phyloP scores from a whole-genome alignment of 2,113 vertebrate species.

The Corydoras sp. region DNA sequence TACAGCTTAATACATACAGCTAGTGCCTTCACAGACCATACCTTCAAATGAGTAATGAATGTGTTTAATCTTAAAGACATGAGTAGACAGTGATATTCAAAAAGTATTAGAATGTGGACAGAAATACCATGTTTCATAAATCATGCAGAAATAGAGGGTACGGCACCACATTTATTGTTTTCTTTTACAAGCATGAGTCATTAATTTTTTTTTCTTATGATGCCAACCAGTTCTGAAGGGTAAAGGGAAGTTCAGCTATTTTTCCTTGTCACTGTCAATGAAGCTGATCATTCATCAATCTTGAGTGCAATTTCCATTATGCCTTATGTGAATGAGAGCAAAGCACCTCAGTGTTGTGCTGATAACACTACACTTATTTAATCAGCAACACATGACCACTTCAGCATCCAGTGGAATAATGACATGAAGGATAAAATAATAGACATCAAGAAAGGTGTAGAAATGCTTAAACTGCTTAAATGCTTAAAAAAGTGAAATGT shows the following conservation, averaged over 20 bases:
- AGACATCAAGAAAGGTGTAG: no score
- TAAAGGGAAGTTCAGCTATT: background rate
- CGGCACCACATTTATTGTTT: background rate
- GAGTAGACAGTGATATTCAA: no score
- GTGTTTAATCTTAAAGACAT: no score
- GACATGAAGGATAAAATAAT: background rate
- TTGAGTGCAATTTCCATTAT: background rate
- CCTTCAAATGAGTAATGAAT: no score
- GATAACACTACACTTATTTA: background rate
- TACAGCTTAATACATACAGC: no score
- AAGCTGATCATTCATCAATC: background rate
- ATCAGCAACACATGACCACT: background rate
- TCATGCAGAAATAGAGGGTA: no score
- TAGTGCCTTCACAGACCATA: no score
- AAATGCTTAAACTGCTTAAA: no score
- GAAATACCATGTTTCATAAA: no score
- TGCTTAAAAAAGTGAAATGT: no score
- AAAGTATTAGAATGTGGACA: no score
- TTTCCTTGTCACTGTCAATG: background rate
- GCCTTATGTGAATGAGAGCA: background rate
- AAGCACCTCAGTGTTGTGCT: background rate
- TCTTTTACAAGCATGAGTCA: background rate
- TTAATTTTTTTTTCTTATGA: background rate
- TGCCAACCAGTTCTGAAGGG: background rate
- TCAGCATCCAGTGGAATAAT: background rate